Evolutionary conservation across 2,888 invertebrate genomes (phyloP).

Genomic region (Hoplodrina ambigua): DNA sequence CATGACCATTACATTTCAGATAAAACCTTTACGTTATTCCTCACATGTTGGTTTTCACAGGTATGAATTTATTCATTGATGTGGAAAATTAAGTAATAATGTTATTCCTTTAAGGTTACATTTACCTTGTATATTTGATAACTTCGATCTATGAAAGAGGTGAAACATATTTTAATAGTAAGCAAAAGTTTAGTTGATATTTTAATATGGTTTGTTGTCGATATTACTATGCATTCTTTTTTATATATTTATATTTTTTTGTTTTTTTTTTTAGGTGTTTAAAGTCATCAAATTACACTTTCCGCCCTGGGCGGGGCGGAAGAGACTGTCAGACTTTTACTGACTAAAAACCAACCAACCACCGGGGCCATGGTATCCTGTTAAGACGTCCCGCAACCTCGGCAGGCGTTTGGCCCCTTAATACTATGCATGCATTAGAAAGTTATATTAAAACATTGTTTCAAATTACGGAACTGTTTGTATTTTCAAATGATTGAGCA

Average conservation of each 20-base stretch:
- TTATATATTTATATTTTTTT: no score
- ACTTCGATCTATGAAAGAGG: neutral
- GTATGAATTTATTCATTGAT: conserved; percentile 11
- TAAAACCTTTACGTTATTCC: conserved; percentile 34
- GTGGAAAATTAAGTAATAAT: conserved; percentile 3
- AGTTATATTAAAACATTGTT: neutral
- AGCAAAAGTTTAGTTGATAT: neutral
- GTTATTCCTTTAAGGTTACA: neutral
- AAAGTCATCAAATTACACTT: no score
- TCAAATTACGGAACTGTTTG: neutral
- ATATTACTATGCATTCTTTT: neutral
- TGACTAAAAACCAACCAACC: no score
- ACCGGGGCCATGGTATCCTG: no score
- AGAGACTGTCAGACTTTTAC: no score
- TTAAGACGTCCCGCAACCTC: no score
- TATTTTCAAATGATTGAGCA: neutral
- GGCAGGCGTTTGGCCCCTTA: no score
- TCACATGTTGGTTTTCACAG: conserved; percentile 9
- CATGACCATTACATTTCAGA: conserved; percentile 42
- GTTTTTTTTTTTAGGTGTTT: no score
- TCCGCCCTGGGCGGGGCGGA: no score
- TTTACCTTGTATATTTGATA: conserved; percentile 3
- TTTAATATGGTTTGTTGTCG: neutral
- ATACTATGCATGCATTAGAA: neutral
- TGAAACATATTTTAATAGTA: neutral